A percentile compares a stretch with the other conserved stretches of the same genome.
Conservation (phyloP, 2,888 invertebrate genomes). For the Myathropa florea region DNA sequence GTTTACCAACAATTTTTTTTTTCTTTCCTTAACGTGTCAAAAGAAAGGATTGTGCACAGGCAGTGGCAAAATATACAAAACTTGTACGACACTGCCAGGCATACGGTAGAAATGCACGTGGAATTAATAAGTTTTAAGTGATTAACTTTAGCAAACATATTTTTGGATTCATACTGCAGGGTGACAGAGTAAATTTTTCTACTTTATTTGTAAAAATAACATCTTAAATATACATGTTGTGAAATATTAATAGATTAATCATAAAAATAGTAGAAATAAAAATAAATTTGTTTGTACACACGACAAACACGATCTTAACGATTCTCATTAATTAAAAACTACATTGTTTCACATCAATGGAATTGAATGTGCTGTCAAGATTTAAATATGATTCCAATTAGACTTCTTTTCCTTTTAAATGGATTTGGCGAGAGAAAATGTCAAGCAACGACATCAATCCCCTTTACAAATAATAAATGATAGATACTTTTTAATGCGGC, state of each 20-base stretch:
- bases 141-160: not conserved
- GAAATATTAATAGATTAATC: too few relatives aligned
- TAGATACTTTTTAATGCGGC: not conserved
- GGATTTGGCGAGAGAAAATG: too few relatives aligned
- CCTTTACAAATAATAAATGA: not conserved
- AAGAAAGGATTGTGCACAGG: not conserved
- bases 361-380: too few relatives aligned
- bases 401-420: not conserved
- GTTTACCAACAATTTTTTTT: constrained; percentile 19
- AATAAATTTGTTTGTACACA: too few relatives aligned
- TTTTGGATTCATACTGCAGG: not conserved
- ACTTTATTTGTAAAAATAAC: too few relatives aligned
- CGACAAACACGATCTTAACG: too few relatives aligned
- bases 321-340: too few relatives aligned
- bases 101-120: constrained; percentile 2
- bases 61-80: constrained; percentile 2
- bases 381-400: not conserved
- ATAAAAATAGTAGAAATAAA: too few relatives aligned
- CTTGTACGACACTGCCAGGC: constrained; percentile 1
- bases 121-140: not conserved
- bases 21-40: not conserved
- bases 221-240: too few relatives aligned
- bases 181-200: not conserved
- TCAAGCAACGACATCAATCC: too few relatives aligned
- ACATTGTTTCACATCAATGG: too few relatives aligned